A percentile compares a stretch with the other conserved stretches of the same genome.
Evolutionary conservation across 2,113 vertebrate species (phyloP).

Genomic region (Lontra canadensis): DNA sequence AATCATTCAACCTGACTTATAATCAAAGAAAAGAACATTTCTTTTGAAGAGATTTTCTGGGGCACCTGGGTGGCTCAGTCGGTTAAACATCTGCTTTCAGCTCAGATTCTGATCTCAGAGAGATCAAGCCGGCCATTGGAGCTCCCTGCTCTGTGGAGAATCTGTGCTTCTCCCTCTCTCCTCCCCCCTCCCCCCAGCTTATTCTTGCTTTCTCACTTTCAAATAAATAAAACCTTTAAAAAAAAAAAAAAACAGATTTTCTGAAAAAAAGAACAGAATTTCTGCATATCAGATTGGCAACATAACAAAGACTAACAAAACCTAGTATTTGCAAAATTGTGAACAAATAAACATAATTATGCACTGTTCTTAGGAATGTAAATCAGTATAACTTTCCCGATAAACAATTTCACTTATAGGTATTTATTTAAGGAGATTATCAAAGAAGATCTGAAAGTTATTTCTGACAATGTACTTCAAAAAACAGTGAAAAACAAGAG

Average conservation of each 20-base stretch:
- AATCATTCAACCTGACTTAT: background rate
- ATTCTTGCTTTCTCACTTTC: background rate
- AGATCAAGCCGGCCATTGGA: background rate
- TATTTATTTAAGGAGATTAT: background rate
- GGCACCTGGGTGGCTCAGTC: background rate
- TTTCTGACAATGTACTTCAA: slow-evolving; percentile 11
- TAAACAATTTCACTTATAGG: background rate
- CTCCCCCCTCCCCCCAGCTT: background rate
- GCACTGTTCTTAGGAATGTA: background rate
- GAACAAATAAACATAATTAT: background rate
- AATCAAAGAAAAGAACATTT: background rate
- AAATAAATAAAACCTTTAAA: background rate
- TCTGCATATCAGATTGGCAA: background rate
- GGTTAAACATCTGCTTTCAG: background rate
- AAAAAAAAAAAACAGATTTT: background rate
- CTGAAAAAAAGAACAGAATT: background rate
- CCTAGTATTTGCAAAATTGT: background rate
- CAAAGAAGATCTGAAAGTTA: background rate
- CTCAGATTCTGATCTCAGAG: background rate
- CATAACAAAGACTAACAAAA: background rate
- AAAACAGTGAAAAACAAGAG: slow-evolving; percentile 20
- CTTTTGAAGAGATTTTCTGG: background rate
- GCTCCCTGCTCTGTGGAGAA: background rate
- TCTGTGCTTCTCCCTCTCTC: background rate
- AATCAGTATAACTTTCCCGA: background rate